A percentile compares a stretch with the other conserved stretches of the same genome.
phyloP scores from a whole-genome alignment of 2,797 vertebrate species.

The Halcyon chelicuti region DNA sequence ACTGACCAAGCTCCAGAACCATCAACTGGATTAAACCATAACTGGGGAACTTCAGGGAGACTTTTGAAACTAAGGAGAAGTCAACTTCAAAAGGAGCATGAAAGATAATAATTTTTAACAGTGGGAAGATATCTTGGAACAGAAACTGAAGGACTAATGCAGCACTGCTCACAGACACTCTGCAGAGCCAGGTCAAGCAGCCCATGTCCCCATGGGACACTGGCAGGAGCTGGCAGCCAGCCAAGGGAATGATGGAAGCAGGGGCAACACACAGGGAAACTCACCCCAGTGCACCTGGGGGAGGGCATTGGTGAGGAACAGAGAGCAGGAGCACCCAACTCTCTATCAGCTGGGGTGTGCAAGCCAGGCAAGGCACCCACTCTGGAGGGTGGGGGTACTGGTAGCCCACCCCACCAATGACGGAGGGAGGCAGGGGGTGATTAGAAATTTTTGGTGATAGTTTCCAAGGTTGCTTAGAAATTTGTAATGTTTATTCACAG shows the following conservation, averaged over 20 bases:
- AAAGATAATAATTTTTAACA: not conserved
- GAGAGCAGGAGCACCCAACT: not conserved
- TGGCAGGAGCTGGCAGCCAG: not conserved
- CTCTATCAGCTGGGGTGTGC: not conserved
- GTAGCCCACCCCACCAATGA: not conserved
- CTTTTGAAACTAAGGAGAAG: not conserved
- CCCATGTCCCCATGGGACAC: rapidly evolving
- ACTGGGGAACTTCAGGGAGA: not conserved
- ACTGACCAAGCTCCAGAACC: not conserved
- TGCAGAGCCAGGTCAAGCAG: not conserved
- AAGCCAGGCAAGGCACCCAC: not conserved
- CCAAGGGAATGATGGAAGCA: not conserved
- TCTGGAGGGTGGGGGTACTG: rapidly evolving
- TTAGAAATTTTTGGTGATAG: not conserved
- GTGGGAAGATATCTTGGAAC: not conserved
- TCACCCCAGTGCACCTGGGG: rapidly evolving
- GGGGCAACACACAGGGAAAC: not conserved
- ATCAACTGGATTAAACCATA: not conserved
- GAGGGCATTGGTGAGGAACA: rapidly evolving
- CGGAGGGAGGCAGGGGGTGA: rapidly evolving
- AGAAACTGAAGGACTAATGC: not conserved
- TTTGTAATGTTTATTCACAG: not conserved
- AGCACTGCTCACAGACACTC: not conserved
- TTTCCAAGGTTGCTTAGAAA: not conserved
- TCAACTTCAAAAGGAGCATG: not conserved